Base-by-base conservation (phyloP, 1,140 invertebrate species). In the Leptinotarsa lineolata region DNA sequence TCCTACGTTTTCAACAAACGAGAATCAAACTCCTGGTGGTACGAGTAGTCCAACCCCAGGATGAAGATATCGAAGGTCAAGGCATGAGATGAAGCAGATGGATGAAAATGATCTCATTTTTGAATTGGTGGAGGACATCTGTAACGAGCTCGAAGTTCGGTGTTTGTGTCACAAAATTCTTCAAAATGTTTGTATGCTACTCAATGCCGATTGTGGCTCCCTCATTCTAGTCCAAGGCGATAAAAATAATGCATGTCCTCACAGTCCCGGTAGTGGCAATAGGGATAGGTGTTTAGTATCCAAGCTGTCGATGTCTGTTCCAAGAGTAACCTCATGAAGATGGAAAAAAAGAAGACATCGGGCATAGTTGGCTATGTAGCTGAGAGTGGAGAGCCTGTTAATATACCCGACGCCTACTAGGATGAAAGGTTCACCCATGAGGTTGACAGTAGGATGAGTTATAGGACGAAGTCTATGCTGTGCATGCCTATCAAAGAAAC, bases 401-500 rank as follows among this genome's bases (percentile, higher is more conserved):
- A 98, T 86, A 97, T 98, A 85, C 94, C 95, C 13, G 95, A 98
- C 86, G 96, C 96, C 65, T 98, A 98, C 85, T 91, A 95, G 92
- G 96, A 97, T 83, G 88, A 91, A 68, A 89, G 95, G 74, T 98
- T 98, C 86, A 97, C 97, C 88, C 91, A 94, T 83, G 93, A 96
- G 84, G 94, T 98, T 80, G 97, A 99, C 84, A 90, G 91, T 39
- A 89, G 92, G 83, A 98, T 96, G 60, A 96, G 96, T 21, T 98
- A 98, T 85, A 92, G 92, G 83, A 99, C 97, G 30, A 90, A 92
- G 82, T 95, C 94, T 48, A 90, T 99, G 70, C 88, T 98, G 18
- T 97, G 96, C 83, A 96, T 97, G 95, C 95, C 97, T 22, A 97
- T 99, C 84, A 96, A 97, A 85, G 96, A 98, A 85, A 92, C 91